Percentiles rank a stretch among this genome's conserved stretches.
phyloP scores from a whole-genome alignment of 1,140 invertebrate genomes.

The Hydropsyche tenuis region DNA sequence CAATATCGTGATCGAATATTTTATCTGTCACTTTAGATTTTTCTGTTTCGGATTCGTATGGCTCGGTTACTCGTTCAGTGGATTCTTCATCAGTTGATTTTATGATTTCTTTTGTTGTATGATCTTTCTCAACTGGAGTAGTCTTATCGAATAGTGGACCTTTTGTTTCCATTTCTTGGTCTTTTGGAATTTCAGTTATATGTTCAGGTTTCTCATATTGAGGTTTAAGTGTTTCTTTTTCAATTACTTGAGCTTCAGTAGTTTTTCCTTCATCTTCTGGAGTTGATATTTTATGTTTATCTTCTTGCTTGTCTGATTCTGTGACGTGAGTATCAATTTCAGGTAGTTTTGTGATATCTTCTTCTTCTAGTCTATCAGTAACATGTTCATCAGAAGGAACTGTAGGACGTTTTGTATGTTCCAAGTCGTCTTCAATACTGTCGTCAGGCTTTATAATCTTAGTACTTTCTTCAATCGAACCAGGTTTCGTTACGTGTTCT shows the following conservation, averaged over 20 bases:
- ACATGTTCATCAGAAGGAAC: background rate
- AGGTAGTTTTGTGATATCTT: constrained; percentile 18
- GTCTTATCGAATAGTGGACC: background rate
- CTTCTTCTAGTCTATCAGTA: constrained; percentile 46
- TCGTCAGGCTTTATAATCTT: constrained; percentile 7
- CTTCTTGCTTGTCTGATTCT: background rate
- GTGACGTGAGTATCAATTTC: background rate
- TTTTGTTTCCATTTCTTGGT: background rate
- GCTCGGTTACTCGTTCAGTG: constrained; percentile 1
- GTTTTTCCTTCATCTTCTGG: background rate
- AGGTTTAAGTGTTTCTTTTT: background rate
- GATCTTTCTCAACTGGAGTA: no score
- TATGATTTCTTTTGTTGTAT: no score
- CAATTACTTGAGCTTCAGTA: background rate
- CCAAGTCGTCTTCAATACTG: background rate
- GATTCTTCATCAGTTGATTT: constrained; percentile 31
- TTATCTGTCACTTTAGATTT: background rate
- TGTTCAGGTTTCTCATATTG: background rate
- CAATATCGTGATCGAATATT: background rate
- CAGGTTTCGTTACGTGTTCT: background rate
- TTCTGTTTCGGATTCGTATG: background rate
- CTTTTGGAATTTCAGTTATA: background rate
- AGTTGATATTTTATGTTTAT: no score
- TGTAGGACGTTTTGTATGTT: background rate
- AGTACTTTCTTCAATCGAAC: background rate